Percentiles rank a stretch among this genome's conserved stretches.
Conservation (phyloP, 2,888 invertebrate genomes). For the Scaptomyza reducta region DNA sequence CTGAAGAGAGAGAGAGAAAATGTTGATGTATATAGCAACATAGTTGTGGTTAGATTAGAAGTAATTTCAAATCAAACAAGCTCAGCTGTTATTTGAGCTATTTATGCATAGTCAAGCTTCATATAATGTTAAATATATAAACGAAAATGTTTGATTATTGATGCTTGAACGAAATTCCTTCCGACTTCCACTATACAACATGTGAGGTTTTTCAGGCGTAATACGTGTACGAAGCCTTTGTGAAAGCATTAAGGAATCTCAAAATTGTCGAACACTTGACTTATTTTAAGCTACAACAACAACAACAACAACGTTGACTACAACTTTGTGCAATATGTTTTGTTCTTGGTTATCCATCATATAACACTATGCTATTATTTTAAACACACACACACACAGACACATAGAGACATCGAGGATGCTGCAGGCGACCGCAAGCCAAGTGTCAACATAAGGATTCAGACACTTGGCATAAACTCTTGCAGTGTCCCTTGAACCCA, state of each 20-base stretch:
- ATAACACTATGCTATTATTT: constrained; percentile 4
- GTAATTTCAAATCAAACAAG: too few relatives aligned
- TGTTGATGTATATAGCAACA: too few relatives aligned
- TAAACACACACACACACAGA: constrained; percentile 1
- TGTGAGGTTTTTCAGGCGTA: neutral
- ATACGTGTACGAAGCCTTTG: constrained; percentile 2
- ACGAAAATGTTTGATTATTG: too few relatives aligned
- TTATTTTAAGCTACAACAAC: constrained; percentile 17
- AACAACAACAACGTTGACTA: neutral
- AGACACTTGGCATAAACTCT: constrained; percentile 22
- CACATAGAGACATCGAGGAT: neutral
- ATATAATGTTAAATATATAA: too few relatives aligned
- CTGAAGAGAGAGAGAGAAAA: too few relatives aligned
- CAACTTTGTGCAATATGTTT: constrained; percentile 23
- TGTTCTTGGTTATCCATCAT: constrained; percentile 8
- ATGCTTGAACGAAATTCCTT: neutral
- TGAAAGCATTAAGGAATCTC: neutral
- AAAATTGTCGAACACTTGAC: constrained; percentile 17
- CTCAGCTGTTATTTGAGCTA: too few relatives aligned
- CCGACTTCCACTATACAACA: neutral
- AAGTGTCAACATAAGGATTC: constrained; percentile 31
- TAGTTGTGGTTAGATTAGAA: too few relatives aligned
- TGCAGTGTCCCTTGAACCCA: neutral
- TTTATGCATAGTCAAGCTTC: too few relatives aligned
- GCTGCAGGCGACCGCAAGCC: constrained; percentile 32